Evolutionary conservation across 2,797 vertebrate species (phyloP).

Genomic region (Astyanax mexicanus): DNA sequence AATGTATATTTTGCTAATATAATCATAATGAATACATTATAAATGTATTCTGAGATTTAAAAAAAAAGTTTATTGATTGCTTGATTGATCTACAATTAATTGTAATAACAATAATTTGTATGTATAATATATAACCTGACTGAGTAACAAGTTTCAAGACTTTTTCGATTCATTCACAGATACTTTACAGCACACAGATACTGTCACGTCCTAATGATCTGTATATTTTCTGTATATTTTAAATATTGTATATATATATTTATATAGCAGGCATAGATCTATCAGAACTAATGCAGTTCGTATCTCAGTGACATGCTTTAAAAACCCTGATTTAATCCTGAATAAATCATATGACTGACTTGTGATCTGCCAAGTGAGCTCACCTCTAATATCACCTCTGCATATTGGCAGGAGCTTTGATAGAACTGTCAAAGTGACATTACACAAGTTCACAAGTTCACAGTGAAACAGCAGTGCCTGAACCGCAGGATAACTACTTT

Average conservation of each 20-base stretch:
- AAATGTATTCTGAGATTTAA: no score
- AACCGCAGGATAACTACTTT: slow-evolving; percentile 4
- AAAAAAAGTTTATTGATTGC: no score
- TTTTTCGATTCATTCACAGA: background rate
- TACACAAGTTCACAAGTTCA: slow-evolving; percentile 22
- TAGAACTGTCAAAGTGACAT: slow-evolving; percentile 32
- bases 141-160: background rate
- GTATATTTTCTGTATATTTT: background rate
- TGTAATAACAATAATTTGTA: no score
- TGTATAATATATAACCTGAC: no score
- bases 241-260: background rate
- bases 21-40: no score
- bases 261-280: background rate
- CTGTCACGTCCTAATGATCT: background rate
- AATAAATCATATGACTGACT: slow-evolving; percentile 22
- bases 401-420: slow-evolving; percentile 10
- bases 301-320: slow-evolving; percentile 12
- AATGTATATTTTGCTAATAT: no score
- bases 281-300: background rate
- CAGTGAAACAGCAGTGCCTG: slow-evolving; percentile 4
- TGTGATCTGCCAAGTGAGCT: slow-evolving; percentile 38
- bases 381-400: slow-evolving; percentile 34
- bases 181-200: no score
- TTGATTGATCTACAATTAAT: no score
- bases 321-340: slow-evolving; percentile 33